Percentiles rank a stretch among this genome's conserved stretches.
Conservation (phyloP, 23 tunicate genomes). For the Botrylloides violaceus region DNA sequence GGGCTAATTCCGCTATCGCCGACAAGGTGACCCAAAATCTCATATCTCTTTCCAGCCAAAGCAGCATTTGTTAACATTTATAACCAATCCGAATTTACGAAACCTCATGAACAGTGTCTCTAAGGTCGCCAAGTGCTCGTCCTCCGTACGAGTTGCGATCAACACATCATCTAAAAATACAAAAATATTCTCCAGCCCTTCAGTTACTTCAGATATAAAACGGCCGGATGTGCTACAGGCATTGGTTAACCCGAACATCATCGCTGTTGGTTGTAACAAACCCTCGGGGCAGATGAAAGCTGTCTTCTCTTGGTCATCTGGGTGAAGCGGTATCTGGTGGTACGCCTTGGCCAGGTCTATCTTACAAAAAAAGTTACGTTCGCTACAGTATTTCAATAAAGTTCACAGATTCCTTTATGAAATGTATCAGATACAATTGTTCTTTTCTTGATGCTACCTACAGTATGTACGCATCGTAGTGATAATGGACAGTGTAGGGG, state of each 20-base stretch:
- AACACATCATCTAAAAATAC: background rate
- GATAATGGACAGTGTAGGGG: too few species aligned
- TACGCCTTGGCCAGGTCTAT: background rate
- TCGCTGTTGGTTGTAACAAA: background rate
- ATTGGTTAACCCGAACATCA: background rate
- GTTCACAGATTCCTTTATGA: too few species aligned
- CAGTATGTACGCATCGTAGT: too few species aligned
- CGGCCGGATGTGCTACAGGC: background rate
- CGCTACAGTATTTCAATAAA: too few species aligned
- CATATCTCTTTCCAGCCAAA: background rate
- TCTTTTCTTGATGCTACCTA: too few species aligned
- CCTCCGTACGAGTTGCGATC: background rate
- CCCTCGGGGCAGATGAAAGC: background rate
- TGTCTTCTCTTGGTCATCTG: background rate
- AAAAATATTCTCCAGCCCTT: background rate
- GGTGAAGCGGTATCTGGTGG: background rate
- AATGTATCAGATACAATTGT: too few species aligned
- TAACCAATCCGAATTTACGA: background rate
- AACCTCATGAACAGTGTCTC: background rate
- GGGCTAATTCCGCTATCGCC: background rate
- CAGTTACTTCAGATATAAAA: background rate
- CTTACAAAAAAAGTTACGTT: background rate
- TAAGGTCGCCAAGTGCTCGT: background rate
- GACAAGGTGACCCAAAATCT: background rate
- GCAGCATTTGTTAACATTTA: background rate